phyloP scores from a whole-genome alignment of 2,113 vertebrate genomes.

The Dromiciops gliroides region DNA sequence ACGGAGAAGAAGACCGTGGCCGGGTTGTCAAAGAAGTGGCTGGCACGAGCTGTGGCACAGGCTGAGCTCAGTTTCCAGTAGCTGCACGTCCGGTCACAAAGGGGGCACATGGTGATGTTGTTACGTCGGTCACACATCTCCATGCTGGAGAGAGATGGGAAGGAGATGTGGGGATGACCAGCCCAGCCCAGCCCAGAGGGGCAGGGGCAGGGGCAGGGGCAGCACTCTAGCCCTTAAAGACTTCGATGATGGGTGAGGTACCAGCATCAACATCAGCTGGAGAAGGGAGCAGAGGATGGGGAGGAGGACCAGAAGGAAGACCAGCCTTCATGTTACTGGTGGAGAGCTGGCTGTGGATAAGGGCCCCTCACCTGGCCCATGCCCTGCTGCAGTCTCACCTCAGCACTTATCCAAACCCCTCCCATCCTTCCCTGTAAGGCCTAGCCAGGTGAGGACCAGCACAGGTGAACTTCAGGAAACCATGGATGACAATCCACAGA shows the following conservation, averaged over 20 bases:
- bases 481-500: too few relatives aligned
- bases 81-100: constrained; percentile 94
- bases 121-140: constrained; percentile 95
- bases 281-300: too few relatives aligned
- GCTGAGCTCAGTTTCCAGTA: constrained; percentile 96
- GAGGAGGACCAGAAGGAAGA: not conserved
- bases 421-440: not conserved
- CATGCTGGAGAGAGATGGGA: constrained; percentile 86
- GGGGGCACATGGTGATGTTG: constrained; percentile 98
- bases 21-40: constrained; percentile 97
- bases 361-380: not conserved
- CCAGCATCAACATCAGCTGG: fast-evolving
- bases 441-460: not conserved
- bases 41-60: constrained; percentile 95
- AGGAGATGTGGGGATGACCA: not conserved
- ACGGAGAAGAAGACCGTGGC: constrained; percentile 98
- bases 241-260: fast-evolving
- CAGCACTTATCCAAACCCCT: not conserved
- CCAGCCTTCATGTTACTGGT: not conserved
- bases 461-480: not conserved
- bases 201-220: not conserved
- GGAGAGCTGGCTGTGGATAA: not conserved
- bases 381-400: not conserved
- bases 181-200: not conserved
- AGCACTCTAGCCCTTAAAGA: fast-evolving